A percentile compares a stretch with the other conserved stretches of the same genome.
These are phyloP conservation scores for Paradoxurus hermaphroditus DNA, from an alignment of 2,113 vertebrate species.

Conservation along the genomic window DNA sequence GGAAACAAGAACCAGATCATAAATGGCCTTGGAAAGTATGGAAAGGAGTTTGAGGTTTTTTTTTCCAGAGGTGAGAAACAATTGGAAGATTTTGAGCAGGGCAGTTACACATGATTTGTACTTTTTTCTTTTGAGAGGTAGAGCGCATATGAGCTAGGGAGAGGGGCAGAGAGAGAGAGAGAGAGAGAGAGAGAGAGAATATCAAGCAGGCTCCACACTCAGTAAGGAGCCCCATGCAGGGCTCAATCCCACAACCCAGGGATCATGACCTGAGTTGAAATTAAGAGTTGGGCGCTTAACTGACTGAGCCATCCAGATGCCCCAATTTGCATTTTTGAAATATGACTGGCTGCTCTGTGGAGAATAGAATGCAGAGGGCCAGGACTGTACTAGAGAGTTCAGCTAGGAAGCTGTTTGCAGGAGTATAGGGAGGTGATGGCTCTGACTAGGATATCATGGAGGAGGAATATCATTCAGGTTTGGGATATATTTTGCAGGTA, in stretches of 20 bases:
- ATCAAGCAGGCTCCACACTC: no score
- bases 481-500: background rate
- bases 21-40: background rate
- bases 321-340: background rate
- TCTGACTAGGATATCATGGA: background rate
- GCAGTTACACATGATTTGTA: background rate
- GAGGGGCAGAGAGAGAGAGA: no score
- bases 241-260: no score
- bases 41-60: background rate
- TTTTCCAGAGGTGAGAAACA: background rate
- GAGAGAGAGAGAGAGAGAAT: no score
- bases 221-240: no score
- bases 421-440: background rate
- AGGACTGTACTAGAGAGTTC: background rate
- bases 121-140: background rate
- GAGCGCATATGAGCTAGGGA: no score
- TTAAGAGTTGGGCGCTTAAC: no score
- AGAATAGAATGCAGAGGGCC: background rate
- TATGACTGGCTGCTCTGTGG: background rate
- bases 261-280: no score
- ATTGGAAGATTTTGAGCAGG: background rate
- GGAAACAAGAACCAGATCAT: background rate
- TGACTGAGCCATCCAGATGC: no score
- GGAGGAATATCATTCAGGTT: background rate
- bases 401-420: no score